A percentile compares a stretch with the other conserved stretches of the same genome.
These are phyloP conservation scores for Hypotaenidia okinawae DNA, from an alignment of 2,797 vertebrate species.

Conservation along the genomic window DNA sequence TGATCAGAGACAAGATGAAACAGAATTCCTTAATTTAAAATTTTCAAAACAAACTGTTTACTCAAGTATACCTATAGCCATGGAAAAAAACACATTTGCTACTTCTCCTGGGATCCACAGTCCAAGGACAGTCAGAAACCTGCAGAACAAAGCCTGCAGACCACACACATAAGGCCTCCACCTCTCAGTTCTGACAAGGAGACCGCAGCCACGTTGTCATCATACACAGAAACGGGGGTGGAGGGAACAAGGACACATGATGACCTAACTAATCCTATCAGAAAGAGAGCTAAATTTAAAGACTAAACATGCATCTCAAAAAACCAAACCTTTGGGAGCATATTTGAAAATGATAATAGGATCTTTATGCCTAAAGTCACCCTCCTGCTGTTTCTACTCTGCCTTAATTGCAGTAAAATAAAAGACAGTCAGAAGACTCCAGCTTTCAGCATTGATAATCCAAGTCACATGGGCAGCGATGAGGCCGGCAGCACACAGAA, in stretches of 20 bases:
- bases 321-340: neutral
- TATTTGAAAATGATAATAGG: neutral
- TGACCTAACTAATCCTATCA: neutral
- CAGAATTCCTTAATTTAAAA: neutral
- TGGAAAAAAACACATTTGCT: neutral
- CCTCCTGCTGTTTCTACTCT: neutral
- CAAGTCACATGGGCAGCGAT: neutral
- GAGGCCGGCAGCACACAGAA: neutral
- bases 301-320: neutral
- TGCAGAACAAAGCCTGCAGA: neutral
- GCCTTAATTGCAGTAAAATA: slow-evolving; percentile 40
- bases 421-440: neutral
- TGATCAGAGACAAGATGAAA: neutral
- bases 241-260: neutral
- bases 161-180: neutral
- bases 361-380: slow-evolving; percentile 1
- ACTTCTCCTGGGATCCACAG: neutral
- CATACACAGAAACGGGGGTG: neutral
- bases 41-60: neutral
- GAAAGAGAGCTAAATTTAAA: neutral
- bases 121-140: neutral
- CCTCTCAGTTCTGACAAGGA: neutral
- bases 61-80: neutral
- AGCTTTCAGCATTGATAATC: neutral
- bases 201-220: neutral